These are phyloP conservation scores for Drosophila gaucha DNA, from an alignment of 2,888 invertebrate genomes.

Conservation along the genomic window DNA sequence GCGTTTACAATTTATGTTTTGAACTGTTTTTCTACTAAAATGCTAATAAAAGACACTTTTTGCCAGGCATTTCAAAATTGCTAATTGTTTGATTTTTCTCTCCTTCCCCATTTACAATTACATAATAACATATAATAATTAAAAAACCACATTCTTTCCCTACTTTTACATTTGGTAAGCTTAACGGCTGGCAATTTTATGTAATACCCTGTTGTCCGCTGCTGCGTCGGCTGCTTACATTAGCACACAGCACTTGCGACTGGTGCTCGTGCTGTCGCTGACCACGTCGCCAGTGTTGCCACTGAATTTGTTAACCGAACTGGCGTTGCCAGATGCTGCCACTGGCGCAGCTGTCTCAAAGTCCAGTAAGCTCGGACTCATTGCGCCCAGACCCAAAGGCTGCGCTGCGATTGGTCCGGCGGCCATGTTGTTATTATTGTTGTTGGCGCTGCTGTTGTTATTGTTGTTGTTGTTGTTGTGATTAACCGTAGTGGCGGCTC, in stretches of 20 bases:
- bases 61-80: slow-evolving; percentile 64
- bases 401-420: slow-evolving; percentile 70
- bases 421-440: slow-evolving; percentile 74
- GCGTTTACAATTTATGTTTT: slow-evolving; percentile 42
- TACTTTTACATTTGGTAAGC: slow-evolving; percentile 51
- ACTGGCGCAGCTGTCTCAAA: slow-evolving; percentile 63
- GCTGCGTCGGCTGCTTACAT: slow-evolving; percentile 86
- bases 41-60: slow-evolving; percentile 76
- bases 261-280: slow-evolving; percentile 89
- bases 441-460: slow-evolving; percentile 79
- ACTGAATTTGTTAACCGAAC: slow-evolving; percentile 86
- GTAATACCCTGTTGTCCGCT: slow-evolving; percentile 54
- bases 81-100: slow-evolving; percentile 44
- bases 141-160: neutral
- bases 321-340: slow-evolving; percentile 64
- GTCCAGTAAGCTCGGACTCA: slow-evolving; percentile 85
- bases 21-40: slow-evolving; percentile 59
- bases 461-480: slow-evolving; percentile 65
- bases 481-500: slow-evolving; percentile 78
- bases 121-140: slow-evolving; percentile 10
- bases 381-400: slow-evolving; percentile 79
- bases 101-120: slow-evolving; percentile 23
- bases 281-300: slow-evolving; percentile 92
- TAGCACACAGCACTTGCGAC: slow-evolving; percentile 89
- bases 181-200: slow-evolving; percentile 57